Conservation (phyloP, 2,113 vertebrate species). For the Neopipo cinnamomea region DNA sequence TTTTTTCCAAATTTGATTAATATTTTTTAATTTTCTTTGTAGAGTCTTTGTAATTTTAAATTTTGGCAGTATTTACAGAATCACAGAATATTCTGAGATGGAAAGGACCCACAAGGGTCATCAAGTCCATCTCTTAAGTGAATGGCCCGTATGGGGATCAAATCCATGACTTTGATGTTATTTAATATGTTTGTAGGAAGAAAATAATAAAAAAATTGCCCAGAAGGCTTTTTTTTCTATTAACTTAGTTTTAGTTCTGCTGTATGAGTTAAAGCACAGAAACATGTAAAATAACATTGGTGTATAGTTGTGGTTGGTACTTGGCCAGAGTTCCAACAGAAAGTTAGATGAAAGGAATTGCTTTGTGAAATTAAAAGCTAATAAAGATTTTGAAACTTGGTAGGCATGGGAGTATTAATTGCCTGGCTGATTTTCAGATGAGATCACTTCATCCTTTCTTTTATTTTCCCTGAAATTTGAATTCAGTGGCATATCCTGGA, state of each 20-base stretch:
- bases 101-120: background rate
- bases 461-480: background rate
- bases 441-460: background rate
- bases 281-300: background rate
- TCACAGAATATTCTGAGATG: background rate
- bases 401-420: slow-evolving; percentile 3
- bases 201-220: background rate
- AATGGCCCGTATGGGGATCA: background rate
- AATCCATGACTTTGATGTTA: background rate
- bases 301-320: background rate
- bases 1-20: background rate
- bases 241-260: background rate
- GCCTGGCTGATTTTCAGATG: background rate
- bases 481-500: background rate
- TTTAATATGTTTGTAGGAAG: background rate
- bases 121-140: background rate
- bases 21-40: background rate
- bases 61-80: background rate
- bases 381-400: background rate
- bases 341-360: slow-evolving; percentile 20
- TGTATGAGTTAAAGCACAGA: background rate
- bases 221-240: background rate
- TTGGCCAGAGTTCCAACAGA: slow-evolving; percentile 17
- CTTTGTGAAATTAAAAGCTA: slow-evolving; percentile 37
- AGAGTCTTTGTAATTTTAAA: background rate